Evolutionary conservation across 1,140 invertebrate genomes (phyloP).

Genomic region (Drosophila ohnishii): DNA sequence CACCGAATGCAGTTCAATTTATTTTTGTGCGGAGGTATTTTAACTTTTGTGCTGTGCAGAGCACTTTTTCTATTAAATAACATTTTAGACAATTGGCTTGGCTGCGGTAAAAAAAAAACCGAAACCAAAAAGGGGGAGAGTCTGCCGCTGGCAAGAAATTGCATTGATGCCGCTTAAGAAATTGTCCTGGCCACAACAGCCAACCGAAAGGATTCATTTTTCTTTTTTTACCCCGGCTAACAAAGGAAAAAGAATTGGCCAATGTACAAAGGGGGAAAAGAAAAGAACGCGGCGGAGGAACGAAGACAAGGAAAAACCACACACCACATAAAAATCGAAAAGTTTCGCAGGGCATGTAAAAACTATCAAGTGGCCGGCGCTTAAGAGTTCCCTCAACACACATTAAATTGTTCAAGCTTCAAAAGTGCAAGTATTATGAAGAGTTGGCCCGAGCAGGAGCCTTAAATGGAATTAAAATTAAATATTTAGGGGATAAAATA

Average conservation of each 20-base stretch:
- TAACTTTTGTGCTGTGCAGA: slow-evolving; percentile 50
- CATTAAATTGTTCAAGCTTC: slow-evolving; percentile 21
- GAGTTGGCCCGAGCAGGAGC: neutral
- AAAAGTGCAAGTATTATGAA: slow-evolving; percentile 2
- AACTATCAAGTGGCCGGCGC: slow-evolving; percentile 27
- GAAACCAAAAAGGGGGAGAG: neutral
- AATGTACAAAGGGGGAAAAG: slow-evolving; percentile 30
- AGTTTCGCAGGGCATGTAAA: slow-evolving; percentile 34
- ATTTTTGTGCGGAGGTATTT: slow-evolving; percentile 34
- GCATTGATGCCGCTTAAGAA: slow-evolving; percentile 55
- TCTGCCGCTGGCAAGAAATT: slow-evolving; percentile 29
- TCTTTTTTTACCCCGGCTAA: slow-evolving; percentile 17
- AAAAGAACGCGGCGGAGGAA: neutral
- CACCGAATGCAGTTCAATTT: slow-evolving; percentile 70
- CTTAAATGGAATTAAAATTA: slow-evolving; percentile 16
- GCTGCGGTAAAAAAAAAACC: slow-evolving; percentile 4
- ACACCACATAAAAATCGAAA: slow-evolving; percentile 22
- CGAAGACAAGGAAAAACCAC: slow-evolving; percentile 10
- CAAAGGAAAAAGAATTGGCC: slow-evolving; percentile 52
- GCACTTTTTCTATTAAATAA: slow-evolving; percentile 76
- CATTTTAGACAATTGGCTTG: slow-evolving; percentile 72
- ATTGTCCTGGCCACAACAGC: slow-evolving; percentile 53
- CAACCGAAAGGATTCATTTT: slow-evolving; percentile 27
- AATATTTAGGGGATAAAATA: slow-evolving; percentile 7
- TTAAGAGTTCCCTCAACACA: slow-evolving; percentile 12